A percentile compares a stretch with the other conserved stretches of the same genome.
Conservation (phyloP, 2,888 invertebrate species). For the Boloria euphrosyne region DNA sequence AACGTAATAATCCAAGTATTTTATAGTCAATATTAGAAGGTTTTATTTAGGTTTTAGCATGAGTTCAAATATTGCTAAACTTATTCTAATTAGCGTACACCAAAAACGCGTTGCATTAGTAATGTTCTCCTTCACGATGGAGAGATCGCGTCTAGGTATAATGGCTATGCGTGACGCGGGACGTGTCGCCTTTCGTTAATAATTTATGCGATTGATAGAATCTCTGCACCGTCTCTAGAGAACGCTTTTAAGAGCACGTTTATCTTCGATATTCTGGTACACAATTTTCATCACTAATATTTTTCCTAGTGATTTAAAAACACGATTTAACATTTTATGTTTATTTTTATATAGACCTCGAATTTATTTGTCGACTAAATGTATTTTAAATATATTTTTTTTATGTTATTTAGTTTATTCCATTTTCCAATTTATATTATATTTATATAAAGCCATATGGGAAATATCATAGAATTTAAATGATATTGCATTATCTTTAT, state of each 20-base stretch:
- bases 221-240: slow-evolving; percentile 49
- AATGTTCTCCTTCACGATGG: slow-evolving; percentile 57
- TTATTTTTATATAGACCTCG: too few species aligned
- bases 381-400: too few species aligned
- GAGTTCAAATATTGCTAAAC: not conserved
- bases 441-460: too few species aligned
- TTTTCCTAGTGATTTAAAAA: too few species aligned
- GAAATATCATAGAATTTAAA: too few species aligned
- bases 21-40: not conserved
- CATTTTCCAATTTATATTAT: too few species aligned
- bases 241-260: slow-evolving; percentile 28
- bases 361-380: too few species aligned
- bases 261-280: slow-evolving; percentile 9
- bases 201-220: slow-evolving; percentile 70
- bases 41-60: not conserved
- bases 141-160: slow-evolving; percentile 47
- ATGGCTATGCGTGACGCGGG: slow-evolving; percentile 55
- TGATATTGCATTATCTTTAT: too few species aligned
- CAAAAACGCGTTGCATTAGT: slow-evolving; percentile 65
- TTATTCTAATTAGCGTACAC: slow-evolving; percentile 19
- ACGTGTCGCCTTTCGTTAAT: slow-evolving; percentile 59
- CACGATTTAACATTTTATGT: too few species aligned
- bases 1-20: not conserved
- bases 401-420: too few species aligned
- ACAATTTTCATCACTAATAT: not conserved